Evolutionary conservation across 2,797 vertebrate species (phyloP), one percentile per base, ranked within the genome.

Genomic region (Simalia tracyae): DNA sequence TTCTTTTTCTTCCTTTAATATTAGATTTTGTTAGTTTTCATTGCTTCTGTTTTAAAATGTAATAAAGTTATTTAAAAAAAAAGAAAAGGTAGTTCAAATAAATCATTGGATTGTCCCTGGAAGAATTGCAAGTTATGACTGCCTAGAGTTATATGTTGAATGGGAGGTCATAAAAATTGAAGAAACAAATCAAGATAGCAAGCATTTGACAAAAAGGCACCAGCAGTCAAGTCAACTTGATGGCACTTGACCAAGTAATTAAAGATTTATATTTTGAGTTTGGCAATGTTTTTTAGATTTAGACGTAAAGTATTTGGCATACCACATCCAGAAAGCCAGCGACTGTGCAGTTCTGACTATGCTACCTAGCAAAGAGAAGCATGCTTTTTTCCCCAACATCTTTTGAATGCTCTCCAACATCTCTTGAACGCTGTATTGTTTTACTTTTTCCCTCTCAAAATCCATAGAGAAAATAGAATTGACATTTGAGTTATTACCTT

Each of bases 401-500:
- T 68, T 89, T 54, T 72, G 57, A 19, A 42, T 6, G 22, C 8
- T 22, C 36, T 36, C 36, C 36, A 36, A 36, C 36, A 57, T 57
- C 0, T 72, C 50, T 57, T 72, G 59, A 90, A 46, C 46, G 17
- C 66, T 19, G 26, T 26, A 26, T 56, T 3, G 2, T 10, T 66
- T 57, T 36, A 86, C 50, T 10, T 56, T 56, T 66, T 14, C n/a
- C 24, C 22, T 91, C 50, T 57, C 50, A 57, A 56, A 68, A 31
- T 22, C 59, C 46, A 86, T 3, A 57, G 14, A 17, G 12, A 68
- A 57, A 12, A 28, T 6, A 76, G 0, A 90, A 89, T 36, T 26
- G n/a, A 19, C 76, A 10, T 66, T 76, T 31, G 89, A 50, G 24
- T 31, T 84, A 42, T 91, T 94, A 94, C 93, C 90, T 92, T 92